These are phyloP conservation scores for Drosophila mercatorum DNA, from an alignment of 2,888 invertebrate species.

Conservation along the genomic window DNA sequence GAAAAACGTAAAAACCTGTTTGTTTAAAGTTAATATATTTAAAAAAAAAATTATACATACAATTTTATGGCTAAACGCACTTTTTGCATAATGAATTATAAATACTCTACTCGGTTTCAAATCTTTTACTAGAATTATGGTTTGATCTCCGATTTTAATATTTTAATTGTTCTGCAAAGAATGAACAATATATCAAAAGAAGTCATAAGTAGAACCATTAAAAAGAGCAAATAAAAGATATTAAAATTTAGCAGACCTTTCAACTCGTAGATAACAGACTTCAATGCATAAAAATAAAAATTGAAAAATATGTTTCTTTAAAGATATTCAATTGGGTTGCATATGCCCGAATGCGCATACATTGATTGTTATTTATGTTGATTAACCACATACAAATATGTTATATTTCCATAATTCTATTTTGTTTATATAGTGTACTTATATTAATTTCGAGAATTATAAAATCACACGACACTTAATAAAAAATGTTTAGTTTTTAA, in stretches of 20 bases:
- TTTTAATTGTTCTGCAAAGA: not conserved
- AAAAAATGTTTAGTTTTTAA: not conserved
- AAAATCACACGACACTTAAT: slow-evolving; percentile 14
- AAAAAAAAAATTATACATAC: not conserved
- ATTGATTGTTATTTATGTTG: slow-evolving; percentile 4
- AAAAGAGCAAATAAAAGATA: not conserved
- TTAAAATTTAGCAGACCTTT: not conserved
- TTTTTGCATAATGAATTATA: not conserved
- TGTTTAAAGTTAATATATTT: not conserved
- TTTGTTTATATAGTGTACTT: not conserved
- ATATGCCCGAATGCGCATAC: slow-evolving; percentile 9
- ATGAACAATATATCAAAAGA: too few relatives aligned
- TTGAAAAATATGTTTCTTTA: not conserved
- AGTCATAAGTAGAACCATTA: not conserved
- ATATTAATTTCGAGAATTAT: slow-evolving; percentile 4
- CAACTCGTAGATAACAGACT: not conserved
- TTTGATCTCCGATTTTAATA: not conserved
- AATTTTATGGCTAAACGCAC: not conserved
- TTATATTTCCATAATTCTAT: not conserved
- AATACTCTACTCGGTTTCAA: not conserved
- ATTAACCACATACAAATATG: slow-evolving; percentile 8
- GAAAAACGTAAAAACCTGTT: not conserved
- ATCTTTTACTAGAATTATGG: not conserved
- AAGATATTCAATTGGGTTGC: not conserved
- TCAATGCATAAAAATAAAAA: not conserved